These are phyloP conservation scores for Sarotherodon lohbergeri DNA, from an alignment of 2,113 vertebrate species.

Conservation along the genomic window DNA sequence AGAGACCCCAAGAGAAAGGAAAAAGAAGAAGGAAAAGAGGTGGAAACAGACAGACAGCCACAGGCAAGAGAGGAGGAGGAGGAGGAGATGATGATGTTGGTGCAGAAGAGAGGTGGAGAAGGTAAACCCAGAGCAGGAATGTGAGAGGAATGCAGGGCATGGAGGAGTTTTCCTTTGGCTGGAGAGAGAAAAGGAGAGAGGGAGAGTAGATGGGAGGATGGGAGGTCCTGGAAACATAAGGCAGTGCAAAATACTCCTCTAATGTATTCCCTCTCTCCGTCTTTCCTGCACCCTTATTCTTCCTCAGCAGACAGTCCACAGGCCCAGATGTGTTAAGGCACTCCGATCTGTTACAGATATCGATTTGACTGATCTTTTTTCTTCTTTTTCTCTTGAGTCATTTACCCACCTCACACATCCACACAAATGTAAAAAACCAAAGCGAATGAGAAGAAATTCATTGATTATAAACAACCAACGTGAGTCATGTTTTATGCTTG, in stretches of 20 bases:
- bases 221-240: constrained; percentile 45
- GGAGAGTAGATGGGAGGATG: constrained; percentile 3
- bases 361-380: background rate
- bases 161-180: constrained; percentile 64
- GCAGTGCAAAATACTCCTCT: constrained; percentile 31
- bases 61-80: background rate
- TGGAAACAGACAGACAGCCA: constrained; percentile 22
- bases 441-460: background rate
- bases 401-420: background rate
- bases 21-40: background rate
- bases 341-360: background rate
- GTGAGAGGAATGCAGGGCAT: constrained; percentile 72
- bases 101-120: constrained; percentile 36
- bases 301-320: background rate
- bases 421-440: background rate
- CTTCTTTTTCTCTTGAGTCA: background rate
- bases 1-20: background rate
- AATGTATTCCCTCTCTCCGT: constrained; percentile 21
- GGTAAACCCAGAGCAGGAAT: constrained; percentile 65
- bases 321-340: constrained; percentile 24
- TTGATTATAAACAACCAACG: background rate
- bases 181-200: constrained; percentile 15
- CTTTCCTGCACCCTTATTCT: constrained; percentile 12
- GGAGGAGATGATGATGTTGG: constrained; percentile 40
- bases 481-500: background rate